phyloP scores from a whole-genome alignment of 2,113 vertebrate genomes.

The Paramisgurnus dabryanus region DNA sequence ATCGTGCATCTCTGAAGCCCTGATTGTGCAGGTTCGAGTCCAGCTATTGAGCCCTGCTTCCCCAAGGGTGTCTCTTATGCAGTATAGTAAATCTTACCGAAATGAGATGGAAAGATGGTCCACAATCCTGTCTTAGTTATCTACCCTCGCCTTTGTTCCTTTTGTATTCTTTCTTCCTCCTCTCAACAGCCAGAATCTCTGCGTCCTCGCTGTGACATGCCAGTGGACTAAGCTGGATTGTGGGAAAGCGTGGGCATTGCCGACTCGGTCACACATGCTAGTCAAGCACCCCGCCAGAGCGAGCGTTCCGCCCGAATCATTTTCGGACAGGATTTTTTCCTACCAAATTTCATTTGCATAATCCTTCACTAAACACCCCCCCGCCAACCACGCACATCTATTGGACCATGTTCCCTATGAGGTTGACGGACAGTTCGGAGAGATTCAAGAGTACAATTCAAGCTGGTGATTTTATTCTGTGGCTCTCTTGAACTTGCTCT shows the following conservation, averaged over 20 bases:
- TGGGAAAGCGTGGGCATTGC: conserved; percentile 61
- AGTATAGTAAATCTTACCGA: conserved; percentile 48
- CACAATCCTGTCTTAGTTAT: conserved; percentile 41
- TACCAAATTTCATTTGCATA: conserved; percentile 41
- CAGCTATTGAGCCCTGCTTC: background rate
- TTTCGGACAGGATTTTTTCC: conserved; percentile 59
- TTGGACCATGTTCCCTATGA: conserved; percentile 47
- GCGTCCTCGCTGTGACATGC: conserved; percentile 57
- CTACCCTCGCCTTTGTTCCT: conserved; percentile 32
- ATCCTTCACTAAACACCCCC: conserved; percentile 47
- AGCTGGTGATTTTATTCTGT: conserved; percentile 56
- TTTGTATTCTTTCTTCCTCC: conserved; percentile 33
- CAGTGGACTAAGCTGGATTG: conserved; percentile 73
- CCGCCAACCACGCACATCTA: background rate
- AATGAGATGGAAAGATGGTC: conserved; percentile 52
- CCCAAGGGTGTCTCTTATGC: conserved; percentile 21
- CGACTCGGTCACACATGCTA: conserved; percentile 68
- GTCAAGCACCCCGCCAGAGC: conserved; percentile 58
- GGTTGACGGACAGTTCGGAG: conserved; percentile 66
- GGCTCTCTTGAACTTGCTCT: conserved; percentile 44
- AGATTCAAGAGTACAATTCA: conserved; percentile 59
- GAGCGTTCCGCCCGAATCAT: conserved; percentile 66
- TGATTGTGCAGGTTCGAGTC: background rate
- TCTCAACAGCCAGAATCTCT: conserved; percentile 34
- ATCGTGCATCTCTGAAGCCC: background rate